Conservation (phyloP, 2,113 vertebrate genomes). For the Pheucticus melanocephalus region DNA sequence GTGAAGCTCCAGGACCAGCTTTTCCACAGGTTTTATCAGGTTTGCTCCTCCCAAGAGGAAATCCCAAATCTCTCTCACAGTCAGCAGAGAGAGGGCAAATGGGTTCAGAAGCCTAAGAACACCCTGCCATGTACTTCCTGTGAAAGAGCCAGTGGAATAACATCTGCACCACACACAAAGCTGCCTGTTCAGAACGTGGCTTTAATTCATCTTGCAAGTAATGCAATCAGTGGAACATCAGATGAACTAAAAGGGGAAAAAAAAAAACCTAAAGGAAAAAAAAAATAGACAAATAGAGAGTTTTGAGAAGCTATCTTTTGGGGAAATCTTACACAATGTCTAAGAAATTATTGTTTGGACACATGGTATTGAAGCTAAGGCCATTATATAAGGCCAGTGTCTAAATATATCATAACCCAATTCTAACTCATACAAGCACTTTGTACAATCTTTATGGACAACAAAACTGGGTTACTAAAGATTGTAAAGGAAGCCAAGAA, state of each 20-base stretch:
- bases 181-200: not conserved
- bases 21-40: not conserved
- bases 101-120: not conserved
- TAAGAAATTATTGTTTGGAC: not conserved
- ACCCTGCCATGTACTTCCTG: not conserved
- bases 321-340: not conserved
- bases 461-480: not conserved
- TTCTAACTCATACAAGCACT: not conserved
- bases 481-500: not conserved
- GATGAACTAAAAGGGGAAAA: not conserved
- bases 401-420: not conserved
- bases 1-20: not conserved
- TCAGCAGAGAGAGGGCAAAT: not conserved
- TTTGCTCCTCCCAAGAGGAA: not conserved
- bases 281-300: not conserved
- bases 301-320: not conserved
- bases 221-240: not conserved
- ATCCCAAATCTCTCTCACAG: not conserved
- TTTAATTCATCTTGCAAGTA: not conserved
- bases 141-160: not conserved
- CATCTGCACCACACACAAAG: not conserved
- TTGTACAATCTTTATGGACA: not conserved
- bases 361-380: not conserved
- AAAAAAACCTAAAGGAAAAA: not conserved
- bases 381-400: not conserved